Evolutionary conservation across 2,888 invertebrate species (phyloP).

Genomic region (Pardosa pseudoannulata): DNA sequence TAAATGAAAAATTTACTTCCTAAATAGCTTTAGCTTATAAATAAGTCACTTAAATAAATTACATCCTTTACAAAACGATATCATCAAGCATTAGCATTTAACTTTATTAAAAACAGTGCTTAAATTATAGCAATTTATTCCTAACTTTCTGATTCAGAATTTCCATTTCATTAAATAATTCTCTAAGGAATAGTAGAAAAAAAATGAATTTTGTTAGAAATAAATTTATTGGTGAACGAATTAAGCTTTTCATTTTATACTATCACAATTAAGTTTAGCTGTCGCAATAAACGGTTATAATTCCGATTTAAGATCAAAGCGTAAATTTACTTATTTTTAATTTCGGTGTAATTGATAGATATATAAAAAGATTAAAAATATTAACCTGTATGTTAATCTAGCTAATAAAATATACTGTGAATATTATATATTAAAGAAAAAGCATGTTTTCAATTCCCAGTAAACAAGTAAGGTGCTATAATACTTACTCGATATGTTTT

Average conservation of each 20-base stretch:
- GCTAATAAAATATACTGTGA: too few species aligned
- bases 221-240: not conserved
- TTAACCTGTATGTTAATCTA: too few species aligned
- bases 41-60: slow-evolving; percentile 2
- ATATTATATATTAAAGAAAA: too few species aligned
- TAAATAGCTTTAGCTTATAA: not conserved
- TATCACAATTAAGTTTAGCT: too few species aligned
- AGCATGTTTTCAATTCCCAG: too few species aligned
- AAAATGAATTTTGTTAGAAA: not conserved
- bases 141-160: not conserved
- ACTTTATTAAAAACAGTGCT: not conserved
- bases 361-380: too few species aligned
- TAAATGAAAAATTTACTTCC: not conserved
- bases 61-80: not conserved
- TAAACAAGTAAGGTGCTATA: too few species aligned
- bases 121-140: not conserved
- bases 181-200: not conserved
- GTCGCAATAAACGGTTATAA: too few species aligned
- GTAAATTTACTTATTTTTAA: too few species aligned
- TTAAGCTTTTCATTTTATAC: not conserved
- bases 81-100: slow-evolving; percentile 2
- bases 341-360: too few species aligned
- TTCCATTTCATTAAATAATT: not conserved
- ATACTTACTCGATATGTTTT: too few species aligned
- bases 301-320: too few species aligned